Percentiles rank a stretch among this genome's conserved stretches.
Evolutionary conservation across 2,797 vertebrate genomes (phyloP).

Genomic region (Sebastes taczanowskii): DNA sequence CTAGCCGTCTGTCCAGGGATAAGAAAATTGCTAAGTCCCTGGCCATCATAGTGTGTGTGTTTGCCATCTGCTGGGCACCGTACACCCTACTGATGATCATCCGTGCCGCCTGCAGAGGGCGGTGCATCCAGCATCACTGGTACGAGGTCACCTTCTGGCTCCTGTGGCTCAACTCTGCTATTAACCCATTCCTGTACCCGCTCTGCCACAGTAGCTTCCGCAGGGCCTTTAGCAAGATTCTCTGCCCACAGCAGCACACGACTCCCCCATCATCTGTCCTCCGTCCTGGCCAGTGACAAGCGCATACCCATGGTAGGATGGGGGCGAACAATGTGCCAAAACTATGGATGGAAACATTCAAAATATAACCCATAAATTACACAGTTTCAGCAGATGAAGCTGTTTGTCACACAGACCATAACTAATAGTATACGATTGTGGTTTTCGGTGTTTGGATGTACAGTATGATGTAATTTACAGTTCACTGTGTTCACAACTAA

Average conservation of each 20-base stretch:
- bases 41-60: conserved; percentile 87
- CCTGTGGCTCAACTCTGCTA: conserved; percentile 91
- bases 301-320: not conserved
- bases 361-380: not conserved
- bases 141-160: conserved; percentile 91
- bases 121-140: conserved; percentile 80
- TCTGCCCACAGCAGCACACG: conserved; percentile 71
- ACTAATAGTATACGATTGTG: not conserved
- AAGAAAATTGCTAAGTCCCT: conserved; percentile 90
- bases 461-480: not conserved
- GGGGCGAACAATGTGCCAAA: conserved; percentile 25
- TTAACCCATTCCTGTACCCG: conserved; percentile 91
- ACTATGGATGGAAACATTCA: conserved; percentile 6
- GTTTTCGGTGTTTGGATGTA: conserved; percentile 26
- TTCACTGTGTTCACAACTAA: conserved; percentile 4
- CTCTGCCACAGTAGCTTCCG: conserved; percentile 89
- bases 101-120: conserved; percentile 81
- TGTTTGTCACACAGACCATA: conserved; percentile 4
- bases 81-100: conserved; percentile 90
- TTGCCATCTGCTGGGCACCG: conserved; percentile 91
- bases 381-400: not conserved
- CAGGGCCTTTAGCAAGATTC: conserved; percentile 87
- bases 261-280: conserved; percentile 64
- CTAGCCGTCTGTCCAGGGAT: conserved; percentile 84
- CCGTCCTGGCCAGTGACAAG: conserved; percentile 54